These are phyloP conservation scores for Euphonia xanthogaster DNA, from an alignment of 2,797 vertebrate genomes.

Conservation along the genomic window DNA sequence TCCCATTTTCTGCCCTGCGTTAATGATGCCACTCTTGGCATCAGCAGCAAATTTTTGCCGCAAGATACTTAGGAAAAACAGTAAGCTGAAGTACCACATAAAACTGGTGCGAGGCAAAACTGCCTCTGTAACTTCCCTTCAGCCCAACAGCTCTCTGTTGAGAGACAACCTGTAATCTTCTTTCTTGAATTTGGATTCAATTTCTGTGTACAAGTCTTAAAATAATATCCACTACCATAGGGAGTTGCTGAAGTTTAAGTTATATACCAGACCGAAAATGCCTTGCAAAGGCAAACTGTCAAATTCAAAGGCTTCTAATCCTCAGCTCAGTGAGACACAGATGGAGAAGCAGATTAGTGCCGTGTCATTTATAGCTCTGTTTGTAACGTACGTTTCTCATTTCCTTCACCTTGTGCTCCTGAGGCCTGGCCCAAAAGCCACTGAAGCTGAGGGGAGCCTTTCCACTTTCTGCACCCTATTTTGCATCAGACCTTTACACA, in stretches of 20 bases:
- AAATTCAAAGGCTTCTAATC: not conserved
- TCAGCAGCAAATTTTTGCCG: not conserved
- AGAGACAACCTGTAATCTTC: not conserved
- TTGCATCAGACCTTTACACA: not conserved
- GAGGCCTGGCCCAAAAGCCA: not conserved
- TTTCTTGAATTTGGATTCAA: not conserved
- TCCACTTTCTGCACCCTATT: not conserved
- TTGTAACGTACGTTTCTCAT: not conserved
- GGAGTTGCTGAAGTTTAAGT: not conserved
- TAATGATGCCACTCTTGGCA: not conserved
- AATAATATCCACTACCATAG: not conserved
- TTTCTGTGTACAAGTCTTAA: not conserved
- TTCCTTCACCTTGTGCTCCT: conserved; percentile 1
- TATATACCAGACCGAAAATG: not conserved
- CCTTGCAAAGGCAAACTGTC: not conserved
- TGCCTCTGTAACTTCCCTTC: not conserved
- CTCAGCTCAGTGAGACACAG: not conserved
- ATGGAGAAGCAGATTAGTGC: conserved; percentile 27
- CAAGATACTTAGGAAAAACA: not conserved
- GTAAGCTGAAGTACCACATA: not conserved
- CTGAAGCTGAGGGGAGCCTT: not conserved
- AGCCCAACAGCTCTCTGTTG: not conserved
- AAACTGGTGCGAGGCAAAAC: not conserved
- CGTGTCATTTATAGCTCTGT: not conserved
- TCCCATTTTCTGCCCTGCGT: not conserved